Percentiles rank a stretch among this genome's conserved stretches.
Conservation (phyloP, 2,888 invertebrate genomes). For the Podotricha telesiphe region DNA sequence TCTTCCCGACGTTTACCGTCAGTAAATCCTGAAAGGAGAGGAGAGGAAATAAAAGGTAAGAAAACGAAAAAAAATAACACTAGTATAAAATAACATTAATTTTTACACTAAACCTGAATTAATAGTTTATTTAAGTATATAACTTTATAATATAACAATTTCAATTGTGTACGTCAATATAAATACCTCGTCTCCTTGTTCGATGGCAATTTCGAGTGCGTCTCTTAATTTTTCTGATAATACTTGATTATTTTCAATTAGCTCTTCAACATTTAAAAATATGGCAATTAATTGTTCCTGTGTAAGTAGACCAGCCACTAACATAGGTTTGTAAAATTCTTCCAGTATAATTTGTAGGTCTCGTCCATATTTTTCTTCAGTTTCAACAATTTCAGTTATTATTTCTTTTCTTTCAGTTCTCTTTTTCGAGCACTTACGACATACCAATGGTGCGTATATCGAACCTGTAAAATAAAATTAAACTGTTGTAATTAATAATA, state of each 20-base stretch:
- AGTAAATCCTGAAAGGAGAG: constrained; percentile 85
- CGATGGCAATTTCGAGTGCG: constrained; percentile 92
- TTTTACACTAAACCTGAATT: too few species aligned
- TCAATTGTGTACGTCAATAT: background rate
- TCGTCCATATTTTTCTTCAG: constrained; percentile 97
- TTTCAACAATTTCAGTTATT: constrained; percentile 96
- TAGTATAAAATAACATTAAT: background rate
- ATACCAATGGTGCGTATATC: constrained; percentile 90
- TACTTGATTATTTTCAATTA: constrained; percentile 93
- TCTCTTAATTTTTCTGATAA: constrained; percentile 94
- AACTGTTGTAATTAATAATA: background rate
- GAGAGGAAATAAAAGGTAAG: background rate
- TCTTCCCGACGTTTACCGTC: constrained; percentile 94
- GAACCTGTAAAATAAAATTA: constrained; percentile 78
- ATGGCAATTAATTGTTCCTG: constrained; percentile 95
- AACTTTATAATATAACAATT: background rate
- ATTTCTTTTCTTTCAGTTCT: constrained; percentile 96
- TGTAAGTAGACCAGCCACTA: constrained; percentile 94
- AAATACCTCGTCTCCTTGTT: constrained; percentile 88
- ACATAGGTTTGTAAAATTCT: constrained; percentile 96
- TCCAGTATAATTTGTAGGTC: constrained; percentile 96
- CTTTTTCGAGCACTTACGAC: constrained; percentile 94
- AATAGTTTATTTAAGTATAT: too few species aligned
- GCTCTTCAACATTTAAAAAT: constrained; percentile 96
- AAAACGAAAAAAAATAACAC: background rate